Conservation (phyloP, 2,113 vertebrate species). For the Nycticebus coucang region DNA sequence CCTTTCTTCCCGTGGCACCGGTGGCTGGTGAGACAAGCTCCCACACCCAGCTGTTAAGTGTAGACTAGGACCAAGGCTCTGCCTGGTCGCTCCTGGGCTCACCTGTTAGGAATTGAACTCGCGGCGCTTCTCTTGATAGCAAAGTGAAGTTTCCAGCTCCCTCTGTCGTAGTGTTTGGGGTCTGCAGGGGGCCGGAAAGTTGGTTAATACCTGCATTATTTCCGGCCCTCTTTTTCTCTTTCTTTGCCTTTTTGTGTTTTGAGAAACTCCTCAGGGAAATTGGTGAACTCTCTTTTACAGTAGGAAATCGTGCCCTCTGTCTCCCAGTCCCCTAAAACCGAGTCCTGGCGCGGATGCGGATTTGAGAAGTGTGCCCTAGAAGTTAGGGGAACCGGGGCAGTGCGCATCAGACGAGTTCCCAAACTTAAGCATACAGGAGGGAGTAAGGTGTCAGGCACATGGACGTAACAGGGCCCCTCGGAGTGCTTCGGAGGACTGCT, state of each 20-base stretch:
- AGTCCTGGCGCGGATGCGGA: neutral
- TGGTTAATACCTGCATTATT: neutral
- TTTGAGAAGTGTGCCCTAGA: neutral
- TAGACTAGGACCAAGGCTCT: neutral
- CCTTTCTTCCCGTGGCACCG: neutral
- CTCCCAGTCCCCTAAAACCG: neutral
- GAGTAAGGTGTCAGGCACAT: neutral
- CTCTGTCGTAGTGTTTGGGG: neutral
- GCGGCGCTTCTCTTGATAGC: neutral
- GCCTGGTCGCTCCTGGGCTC: neutral
- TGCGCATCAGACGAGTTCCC: neutral
- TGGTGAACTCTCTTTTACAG: neutral
- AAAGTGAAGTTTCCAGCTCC: accelerated
- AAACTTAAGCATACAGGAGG: neutral
- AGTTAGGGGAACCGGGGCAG: neutral
- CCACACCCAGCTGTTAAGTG: neutral
- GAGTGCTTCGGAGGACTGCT: neutral
- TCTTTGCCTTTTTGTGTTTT: neutral
- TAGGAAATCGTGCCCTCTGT: neutral
- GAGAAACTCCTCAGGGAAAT: neutral
- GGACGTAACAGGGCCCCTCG: neutral
- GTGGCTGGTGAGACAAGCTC: neutral
- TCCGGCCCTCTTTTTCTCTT: neutral
- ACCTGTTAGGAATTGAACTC: neutral
- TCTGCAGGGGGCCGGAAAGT: neutral